phyloP scores from a whole-genome alignment of 2,888 invertebrate species.

The Drosophila sordidula region DNA sequence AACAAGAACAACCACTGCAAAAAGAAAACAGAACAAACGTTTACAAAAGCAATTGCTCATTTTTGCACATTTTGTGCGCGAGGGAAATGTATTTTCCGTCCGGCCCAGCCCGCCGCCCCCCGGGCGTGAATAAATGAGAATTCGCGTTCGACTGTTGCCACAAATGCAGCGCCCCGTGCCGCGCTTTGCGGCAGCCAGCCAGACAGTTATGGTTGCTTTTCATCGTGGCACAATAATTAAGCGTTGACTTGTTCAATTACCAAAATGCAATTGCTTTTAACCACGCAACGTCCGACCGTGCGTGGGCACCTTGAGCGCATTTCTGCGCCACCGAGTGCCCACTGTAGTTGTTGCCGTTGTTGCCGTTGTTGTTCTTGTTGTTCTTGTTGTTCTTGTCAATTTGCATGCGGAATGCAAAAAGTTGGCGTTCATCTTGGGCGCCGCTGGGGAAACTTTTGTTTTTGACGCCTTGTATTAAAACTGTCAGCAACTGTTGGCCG shows the following conservation, averaged over 20 bases:
- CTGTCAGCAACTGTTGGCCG: constrained; percentile 63
- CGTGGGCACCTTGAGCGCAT: constrained; percentile 39
- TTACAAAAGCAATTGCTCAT: constrained; percentile 73
- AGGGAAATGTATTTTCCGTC: constrained; percentile 39
- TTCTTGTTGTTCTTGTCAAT: constrained; percentile 30
- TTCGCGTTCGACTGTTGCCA: constrained; percentile 15
- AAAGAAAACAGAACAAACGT: constrained; percentile 27
- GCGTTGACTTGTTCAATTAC: constrained; percentile 82
- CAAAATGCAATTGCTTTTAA: constrained; percentile 79
- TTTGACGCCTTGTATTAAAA: constrained; percentile 61
- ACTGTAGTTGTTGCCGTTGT: constrained; percentile 27
- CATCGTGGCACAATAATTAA: constrained; percentile 76
- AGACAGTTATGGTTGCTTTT: constrained; percentile 67
- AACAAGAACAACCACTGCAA: constrained; percentile 8
- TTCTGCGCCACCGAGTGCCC: constrained; percentile 44
- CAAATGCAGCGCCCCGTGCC: neutral
- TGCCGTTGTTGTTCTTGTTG: constrained; percentile 1
- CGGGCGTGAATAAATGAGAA: constrained; percentile 49
- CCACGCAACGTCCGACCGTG: constrained; percentile 63
- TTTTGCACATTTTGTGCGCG: constrained; percentile 70
- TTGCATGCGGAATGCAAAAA: constrained; percentile 43
- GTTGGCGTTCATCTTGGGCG: constrained; percentile 25
- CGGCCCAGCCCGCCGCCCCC: neutral
- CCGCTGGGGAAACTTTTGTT: constrained; percentile 40
- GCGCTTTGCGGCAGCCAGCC: constrained; percentile 29